Evolutionary conservation across 2,888 invertebrate genomes (phyloP).

Genomic region (Ischnura elegans): DNA sequence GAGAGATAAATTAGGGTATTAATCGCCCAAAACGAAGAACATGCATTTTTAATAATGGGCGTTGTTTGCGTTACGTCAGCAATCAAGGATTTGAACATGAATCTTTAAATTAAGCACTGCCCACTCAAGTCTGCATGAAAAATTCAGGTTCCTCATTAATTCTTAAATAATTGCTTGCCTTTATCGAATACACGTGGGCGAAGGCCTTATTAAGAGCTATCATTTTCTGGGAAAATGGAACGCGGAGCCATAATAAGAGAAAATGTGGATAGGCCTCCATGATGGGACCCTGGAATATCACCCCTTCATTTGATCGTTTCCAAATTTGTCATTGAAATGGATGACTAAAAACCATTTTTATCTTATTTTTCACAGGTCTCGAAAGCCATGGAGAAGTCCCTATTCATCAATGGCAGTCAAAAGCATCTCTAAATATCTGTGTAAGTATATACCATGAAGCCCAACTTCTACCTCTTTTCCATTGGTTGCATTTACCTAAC

Average conservation of each 20-base stretch:
- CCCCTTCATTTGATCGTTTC: background rate
- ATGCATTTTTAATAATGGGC: background rate
- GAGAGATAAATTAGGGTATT: background rate
- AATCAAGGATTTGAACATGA: background rate
- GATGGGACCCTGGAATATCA: background rate
- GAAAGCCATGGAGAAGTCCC: background rate
- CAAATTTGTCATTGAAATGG: background rate
- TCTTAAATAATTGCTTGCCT: conserved; percentile 11
- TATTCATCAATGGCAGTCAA: background rate
- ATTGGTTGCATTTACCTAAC: too few relatives aligned
- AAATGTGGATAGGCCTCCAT: background rate
- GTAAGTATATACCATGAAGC: background rate
- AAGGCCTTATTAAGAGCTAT: background rate
- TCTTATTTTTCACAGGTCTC: background rate
- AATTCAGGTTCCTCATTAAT: background rate
- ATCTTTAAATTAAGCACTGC: conserved; percentile 9
- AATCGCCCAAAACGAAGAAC: background rate
- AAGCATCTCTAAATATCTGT: background rate
- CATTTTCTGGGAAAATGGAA: background rate
- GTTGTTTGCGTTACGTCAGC: background rate
- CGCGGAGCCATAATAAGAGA: background rate
- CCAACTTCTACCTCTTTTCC: too few relatives aligned
- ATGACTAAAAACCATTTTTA: too few relatives aligned
- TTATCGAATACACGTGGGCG: background rate
- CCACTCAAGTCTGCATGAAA: background rate